phyloP scores from a whole-genome alignment of 2,888 invertebrate species.

The Parnassius orleans region DNA sequence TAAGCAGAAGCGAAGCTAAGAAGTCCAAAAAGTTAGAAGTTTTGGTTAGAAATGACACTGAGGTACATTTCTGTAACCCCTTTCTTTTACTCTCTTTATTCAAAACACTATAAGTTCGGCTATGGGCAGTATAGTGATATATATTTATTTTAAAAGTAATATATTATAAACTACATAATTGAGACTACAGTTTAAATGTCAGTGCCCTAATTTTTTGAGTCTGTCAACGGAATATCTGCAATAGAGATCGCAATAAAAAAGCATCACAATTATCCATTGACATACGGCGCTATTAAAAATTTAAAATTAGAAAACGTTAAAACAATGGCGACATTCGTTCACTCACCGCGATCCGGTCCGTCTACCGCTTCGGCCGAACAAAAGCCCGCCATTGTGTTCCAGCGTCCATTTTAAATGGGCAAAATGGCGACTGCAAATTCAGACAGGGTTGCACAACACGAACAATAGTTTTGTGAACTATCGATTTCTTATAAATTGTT shows the following conservation, averaged over 20 bases:
- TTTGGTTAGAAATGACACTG: too few species aligned
- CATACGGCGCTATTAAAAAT: conserved; percentile 47
- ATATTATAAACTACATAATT: conserved; percentile 17
- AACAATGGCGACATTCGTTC: conserved; percentile 69
- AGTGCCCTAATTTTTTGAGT: conserved; percentile 16
- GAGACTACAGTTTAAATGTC: conserved; percentile 22
- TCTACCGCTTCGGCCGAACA: conserved; percentile 62
- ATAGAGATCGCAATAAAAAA: conserved; percentile 25
- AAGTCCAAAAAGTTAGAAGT: too few species aligned
- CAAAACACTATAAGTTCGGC: too few species aligned
- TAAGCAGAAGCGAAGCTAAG: too few species aligned
- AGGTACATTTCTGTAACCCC: too few species aligned
- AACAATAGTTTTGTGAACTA: conserved; percentile 22
- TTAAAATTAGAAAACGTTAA: conserved; percentile 66
- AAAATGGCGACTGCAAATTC: conserved; percentile 74
- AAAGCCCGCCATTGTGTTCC: conserved; percentile 73
- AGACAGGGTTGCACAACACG: conserved; percentile 30
- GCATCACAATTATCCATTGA: conserved; percentile 33
- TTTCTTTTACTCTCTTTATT: too few species aligned
- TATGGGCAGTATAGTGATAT: too few species aligned
- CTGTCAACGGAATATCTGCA: conserved; percentile 21
- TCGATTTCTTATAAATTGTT: conserved; percentile 16
- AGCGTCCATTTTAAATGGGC: conserved; percentile 79
- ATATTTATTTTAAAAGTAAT: too few species aligned
- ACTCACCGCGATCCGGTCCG: conserved; percentile 55